A percentile compares a stretch with the other conserved stretches of the same genome.
These are phyloP conservation scores for Folsomia candida DNA, from an alignment of 2,888 invertebrate genomes.

Conservation along the genomic window DNA sequence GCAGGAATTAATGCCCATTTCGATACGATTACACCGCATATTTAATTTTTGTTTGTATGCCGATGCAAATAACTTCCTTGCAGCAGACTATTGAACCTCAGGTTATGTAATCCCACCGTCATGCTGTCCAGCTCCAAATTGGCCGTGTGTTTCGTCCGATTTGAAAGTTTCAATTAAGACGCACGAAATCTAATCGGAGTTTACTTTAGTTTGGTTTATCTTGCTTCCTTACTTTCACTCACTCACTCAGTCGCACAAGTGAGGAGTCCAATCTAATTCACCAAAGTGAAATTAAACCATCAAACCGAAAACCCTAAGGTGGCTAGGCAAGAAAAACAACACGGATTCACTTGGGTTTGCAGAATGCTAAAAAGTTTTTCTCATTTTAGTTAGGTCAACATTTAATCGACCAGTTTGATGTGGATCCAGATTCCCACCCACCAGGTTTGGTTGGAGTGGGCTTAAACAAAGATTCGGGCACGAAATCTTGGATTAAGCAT, in stretches of 20 bases:
- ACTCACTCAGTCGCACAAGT: not conserved
- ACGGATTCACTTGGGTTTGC: not conserved
- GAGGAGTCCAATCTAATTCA: not conserved
- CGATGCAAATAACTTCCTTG: no score
- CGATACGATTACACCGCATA: no score
- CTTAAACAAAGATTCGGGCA: not conserved
- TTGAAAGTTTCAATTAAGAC: constrained; percentile 16
- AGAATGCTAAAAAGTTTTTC: constrained; percentile 3
- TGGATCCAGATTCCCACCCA: not conserved
- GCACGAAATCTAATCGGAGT: not conserved
- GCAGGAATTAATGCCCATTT: no score
- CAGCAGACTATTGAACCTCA: no score
- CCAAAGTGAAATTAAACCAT: not conserved
- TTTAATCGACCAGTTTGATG: not conserved
- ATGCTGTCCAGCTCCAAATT: no score
- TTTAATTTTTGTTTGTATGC: no score
- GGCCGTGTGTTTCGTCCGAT: constrained; percentile 10
- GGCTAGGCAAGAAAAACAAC: not conserved
- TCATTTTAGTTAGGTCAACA: constrained; percentile 5
- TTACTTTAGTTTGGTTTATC: not conserved
- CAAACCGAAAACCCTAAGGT: not conserved
- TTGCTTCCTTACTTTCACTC: not conserved
- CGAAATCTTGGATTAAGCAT: not conserved
- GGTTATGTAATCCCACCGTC: no score
- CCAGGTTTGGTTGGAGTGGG: not conserved